These are phyloP conservation scores for Pandemis corylana DNA, from an alignment of 2,888 invertebrate genomes.

Conservation along the genomic window DNA sequence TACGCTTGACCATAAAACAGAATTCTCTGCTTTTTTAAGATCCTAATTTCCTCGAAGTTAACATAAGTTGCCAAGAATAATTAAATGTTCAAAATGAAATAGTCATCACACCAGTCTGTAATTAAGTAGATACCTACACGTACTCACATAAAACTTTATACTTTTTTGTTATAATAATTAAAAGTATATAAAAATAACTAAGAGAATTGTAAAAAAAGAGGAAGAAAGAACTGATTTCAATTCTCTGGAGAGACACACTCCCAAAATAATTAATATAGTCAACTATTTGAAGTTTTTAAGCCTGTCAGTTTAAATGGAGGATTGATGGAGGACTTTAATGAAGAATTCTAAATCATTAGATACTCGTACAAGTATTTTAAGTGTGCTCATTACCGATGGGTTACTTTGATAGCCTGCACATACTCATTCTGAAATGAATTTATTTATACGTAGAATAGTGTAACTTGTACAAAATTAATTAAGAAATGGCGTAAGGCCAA, in stretches of 20 bases:
- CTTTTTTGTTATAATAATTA: background rate
- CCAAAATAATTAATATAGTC: background rate
- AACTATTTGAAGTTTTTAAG: background rate
- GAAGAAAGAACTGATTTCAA: background rate
- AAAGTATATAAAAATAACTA: background rate
- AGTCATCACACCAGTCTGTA: constrained; percentile 42
- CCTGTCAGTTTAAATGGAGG: background rate
- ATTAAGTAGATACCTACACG: constrained; percentile 25
- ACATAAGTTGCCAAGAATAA: constrained; percentile 15
- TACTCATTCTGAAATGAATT: constrained; percentile 17
- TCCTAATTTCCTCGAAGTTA: no score
- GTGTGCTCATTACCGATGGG: background rate
- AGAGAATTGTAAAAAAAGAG: background rate
- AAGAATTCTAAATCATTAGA: no score
- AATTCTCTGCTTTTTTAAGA: background rate
- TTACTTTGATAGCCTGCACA: background rate
- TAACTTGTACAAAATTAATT: constrained; percentile 58
- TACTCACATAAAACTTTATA: background rate
- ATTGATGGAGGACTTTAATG: no score
- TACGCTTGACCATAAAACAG: background rate
- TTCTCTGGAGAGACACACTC: background rate
- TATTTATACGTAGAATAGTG: constrained; percentile 55
- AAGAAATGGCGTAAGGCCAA: constrained; percentile 55
- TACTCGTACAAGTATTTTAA: no score
- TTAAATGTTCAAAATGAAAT: constrained; percentile 26